These are phyloP conservation scores for Melieria picta DNA, from an alignment of 2,888 invertebrate genomes.

Conservation along the genomic window DNA sequence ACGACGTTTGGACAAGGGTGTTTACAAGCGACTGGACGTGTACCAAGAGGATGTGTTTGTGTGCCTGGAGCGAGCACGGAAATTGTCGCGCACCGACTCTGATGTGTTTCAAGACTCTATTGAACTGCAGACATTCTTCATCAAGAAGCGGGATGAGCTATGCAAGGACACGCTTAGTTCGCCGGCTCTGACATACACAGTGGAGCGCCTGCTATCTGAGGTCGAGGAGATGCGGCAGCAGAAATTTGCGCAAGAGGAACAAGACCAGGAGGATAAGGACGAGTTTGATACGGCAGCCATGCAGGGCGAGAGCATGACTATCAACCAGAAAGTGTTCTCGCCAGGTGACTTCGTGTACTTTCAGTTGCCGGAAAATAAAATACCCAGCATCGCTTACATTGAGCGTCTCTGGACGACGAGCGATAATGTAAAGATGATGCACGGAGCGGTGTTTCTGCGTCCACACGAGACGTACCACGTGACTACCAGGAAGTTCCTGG, in stretches of 20 bases:
- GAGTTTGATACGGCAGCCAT: constrained; percentile 63
- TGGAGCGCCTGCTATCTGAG: constrained; percentile 78
- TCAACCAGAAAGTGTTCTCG: constrained; percentile 79
- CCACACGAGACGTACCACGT: constrained; percentile 97
- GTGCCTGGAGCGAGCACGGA: constrained; percentile 89
- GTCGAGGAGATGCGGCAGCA: constrained; percentile 81
- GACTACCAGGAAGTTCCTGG: constrained; percentile 92
- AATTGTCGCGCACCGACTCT: constrained; percentile 89
- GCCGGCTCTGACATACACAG: constrained; percentile 84
- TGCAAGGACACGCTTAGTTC: constrained; percentile 86
- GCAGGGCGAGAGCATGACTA: constrained; percentile 74
- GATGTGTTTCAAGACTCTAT: constrained; percentile 96
- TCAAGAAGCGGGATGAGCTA: constrained; percentile 77
- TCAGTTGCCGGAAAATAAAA: constrained; percentile 69
- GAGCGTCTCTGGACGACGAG: constrained; percentile 89
- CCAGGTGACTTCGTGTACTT: constrained; percentile 95
- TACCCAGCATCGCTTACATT: constrained; percentile 84
- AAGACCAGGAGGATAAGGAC: constrained; percentile 77
- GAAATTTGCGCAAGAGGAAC: constrained; percentile 80
- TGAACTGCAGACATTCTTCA: constrained; percentile 91
- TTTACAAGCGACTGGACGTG: constrained; percentile 91
- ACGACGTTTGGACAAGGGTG: constrained; percentile 87
- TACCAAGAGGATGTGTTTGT: constrained; percentile 98
- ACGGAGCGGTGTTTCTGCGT: constrained; percentile 90
- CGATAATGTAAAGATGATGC: constrained; percentile 85